phyloP scores from a whole-genome alignment of 2,113 vertebrate genomes.

The Tringa solitaria region DNA sequence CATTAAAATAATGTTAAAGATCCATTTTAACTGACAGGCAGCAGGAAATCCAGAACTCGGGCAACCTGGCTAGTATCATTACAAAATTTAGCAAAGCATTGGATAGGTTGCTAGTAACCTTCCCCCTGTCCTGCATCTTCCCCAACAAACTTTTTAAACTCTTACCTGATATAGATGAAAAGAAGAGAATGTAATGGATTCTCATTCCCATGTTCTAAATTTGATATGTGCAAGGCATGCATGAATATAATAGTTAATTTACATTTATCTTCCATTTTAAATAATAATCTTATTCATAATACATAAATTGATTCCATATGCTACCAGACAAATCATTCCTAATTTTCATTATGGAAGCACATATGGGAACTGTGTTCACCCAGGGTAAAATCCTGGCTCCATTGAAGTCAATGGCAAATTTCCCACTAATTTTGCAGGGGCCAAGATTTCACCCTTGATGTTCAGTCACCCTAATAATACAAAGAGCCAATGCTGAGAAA shows the following conservation, averaged over 20 bases:
- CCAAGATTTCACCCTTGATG: slow-evolving; percentile 35
- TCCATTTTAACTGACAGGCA: slow-evolving; percentile 14
- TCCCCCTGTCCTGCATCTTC: background rate
- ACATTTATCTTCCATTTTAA: slow-evolving; percentile 21
- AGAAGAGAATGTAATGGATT: background rate
- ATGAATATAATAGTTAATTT: slow-evolving; percentile 20
- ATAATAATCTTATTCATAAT: slow-evolving; percentile 49
- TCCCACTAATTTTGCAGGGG: slow-evolving; percentile 41
- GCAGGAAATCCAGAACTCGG: slow-evolving; percentile 1
- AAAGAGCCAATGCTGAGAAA: background rate
- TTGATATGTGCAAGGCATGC: background rate
- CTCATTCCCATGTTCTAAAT: background rate
- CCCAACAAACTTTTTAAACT: background rate
- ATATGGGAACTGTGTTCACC: slow-evolving; percentile 33
- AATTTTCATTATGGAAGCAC: slow-evolving; percentile 43
- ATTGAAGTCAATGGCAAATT: slow-evolving; percentile 52
- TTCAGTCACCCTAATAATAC: slow-evolving; percentile 15
- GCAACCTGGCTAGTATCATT: slow-evolving; percentile 3
- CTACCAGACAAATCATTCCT: slow-evolving; percentile 23
- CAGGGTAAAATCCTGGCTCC: slow-evolving; percentile 28
- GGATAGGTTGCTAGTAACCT: background rate
- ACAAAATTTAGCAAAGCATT: slow-evolving; percentile 28
- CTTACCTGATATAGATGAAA: background rate
- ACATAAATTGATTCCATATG: slow-evolving; percentile 53
- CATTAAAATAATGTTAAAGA: slow-evolving; percentile 31